Percentiles rank a stretch among this genome's conserved stretches.
phyloP scores from a whole-genome alignment of 92 coral and sea anemone species.

The Anthopleura xanthogrammica region DNA sequence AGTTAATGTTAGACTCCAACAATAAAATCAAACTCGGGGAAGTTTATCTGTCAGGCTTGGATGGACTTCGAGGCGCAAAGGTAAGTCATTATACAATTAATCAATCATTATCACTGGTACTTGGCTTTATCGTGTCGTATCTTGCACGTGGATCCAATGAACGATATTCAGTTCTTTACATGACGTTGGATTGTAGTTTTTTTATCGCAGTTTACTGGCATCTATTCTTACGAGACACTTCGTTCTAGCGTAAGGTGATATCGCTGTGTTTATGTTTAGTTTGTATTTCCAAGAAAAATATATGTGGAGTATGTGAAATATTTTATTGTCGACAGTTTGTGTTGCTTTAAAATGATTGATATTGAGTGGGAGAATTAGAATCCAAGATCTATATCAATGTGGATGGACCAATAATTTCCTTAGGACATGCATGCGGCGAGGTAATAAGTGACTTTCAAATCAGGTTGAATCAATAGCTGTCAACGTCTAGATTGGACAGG shows the following conservation, averaged over 20 bases:
- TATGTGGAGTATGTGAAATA: neutral
- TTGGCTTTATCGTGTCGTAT: neutral
- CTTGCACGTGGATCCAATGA: neutral
- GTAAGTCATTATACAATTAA: constrained; percentile 27
- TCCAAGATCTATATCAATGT: neutral
- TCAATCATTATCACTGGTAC: neutral
- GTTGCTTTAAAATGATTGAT: neutral
- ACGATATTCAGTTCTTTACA: neutral
- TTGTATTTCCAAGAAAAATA: neutral
- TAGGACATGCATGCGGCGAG: neutral
- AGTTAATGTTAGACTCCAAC: constrained; percentile 43
- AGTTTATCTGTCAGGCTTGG: constrained; percentile 62
- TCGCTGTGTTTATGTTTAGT: neutral
- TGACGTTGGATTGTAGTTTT: neutral
- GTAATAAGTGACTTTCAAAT: neutral
- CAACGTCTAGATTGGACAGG: constrained; percentile 8
- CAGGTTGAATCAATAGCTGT: neutral
- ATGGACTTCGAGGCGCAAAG: constrained; percentile 65
- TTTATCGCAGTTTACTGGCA: neutral
- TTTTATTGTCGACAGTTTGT: neutral
- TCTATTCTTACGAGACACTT: neutral
- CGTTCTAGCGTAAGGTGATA: neutral
- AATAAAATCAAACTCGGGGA: constrained; percentile 66
- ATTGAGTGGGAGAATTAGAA: neutral
- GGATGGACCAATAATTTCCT: neutral